phyloP scores from a whole-genome alignment of 2,888 invertebrate genomes.

The Dasysyrphus albostriatus region DNA sequence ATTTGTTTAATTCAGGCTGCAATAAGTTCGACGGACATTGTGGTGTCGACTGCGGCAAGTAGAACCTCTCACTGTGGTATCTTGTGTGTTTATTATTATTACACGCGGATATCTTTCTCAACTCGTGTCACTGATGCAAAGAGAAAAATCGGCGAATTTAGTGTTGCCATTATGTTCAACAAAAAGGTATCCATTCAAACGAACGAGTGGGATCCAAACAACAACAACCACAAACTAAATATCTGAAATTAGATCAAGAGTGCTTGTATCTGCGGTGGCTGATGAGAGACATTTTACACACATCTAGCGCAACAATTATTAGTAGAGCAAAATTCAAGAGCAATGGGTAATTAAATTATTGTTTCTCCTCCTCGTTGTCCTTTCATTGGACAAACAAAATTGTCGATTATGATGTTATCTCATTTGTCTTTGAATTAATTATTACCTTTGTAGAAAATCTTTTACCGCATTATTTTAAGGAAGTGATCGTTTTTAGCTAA shows the following conservation, averaged over 20 bases:
- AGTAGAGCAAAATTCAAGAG: constrained; percentile 36
- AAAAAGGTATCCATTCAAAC: neutral
- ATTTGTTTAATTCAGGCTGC: constrained; percentile 43
- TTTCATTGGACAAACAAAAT: constrained; percentile 19
- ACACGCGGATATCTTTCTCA: constrained; percentile 62
- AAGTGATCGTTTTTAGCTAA: constrained; percentile 5
- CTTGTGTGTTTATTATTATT: constrained; percentile 16
- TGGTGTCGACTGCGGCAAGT: constrained; percentile 9
- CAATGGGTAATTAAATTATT: constrained; percentile 1
- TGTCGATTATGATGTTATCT: constrained; percentile 9
- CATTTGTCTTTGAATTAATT: neutral
- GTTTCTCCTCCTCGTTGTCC: neutral
- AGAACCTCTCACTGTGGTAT: neutral
- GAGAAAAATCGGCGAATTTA: neutral
- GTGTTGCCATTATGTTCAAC: constrained; percentile 45
- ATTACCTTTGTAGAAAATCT: neutral
- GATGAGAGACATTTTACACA: constrained; percentile 42
- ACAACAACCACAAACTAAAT: too few relatives aligned
- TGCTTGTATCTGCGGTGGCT: constrained; percentile 4
- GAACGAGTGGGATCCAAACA: constrained; percentile 7
- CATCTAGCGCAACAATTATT: constrained; percentile 6
- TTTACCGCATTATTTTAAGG: constrained; percentile 1
- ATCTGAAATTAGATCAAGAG: constrained; percentile 43
- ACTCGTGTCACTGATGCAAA: constrained; percentile 47
- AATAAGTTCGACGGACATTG: neutral